These are phyloP conservation scores for Axis porcinus DNA, from an alignment of 2,113 vertebrate species.

Conservation along the genomic window DNA sequence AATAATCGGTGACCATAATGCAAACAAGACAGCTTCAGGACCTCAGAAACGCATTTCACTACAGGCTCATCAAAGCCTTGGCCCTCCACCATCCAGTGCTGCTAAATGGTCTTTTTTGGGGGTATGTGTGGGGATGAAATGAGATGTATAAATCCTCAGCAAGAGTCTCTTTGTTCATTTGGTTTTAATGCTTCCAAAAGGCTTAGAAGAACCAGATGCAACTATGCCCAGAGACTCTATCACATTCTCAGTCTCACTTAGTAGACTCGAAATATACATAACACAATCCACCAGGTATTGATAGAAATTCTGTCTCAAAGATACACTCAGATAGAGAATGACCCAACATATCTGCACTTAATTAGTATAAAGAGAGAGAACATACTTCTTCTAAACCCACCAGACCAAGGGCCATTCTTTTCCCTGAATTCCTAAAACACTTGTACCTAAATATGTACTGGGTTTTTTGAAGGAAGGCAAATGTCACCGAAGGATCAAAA, in stretches of 20 bases:
- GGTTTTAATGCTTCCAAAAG: slow-evolving; percentile 13
- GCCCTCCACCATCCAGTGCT: background rate
- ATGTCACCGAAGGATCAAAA: background rate
- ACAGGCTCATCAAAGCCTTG: rapidly evolving
- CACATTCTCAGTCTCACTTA: background rate
- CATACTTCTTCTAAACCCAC: background rate
- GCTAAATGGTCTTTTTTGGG: background rate
- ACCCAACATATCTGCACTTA: background rate
- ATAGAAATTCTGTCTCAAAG: background rate
- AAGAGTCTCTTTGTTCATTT: background rate
- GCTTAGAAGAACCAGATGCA: background rate
- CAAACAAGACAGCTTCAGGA: background rate
- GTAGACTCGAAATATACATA: background rate
- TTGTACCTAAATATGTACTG: background rate
- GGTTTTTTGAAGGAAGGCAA: background rate
- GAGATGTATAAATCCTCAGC: background rate
- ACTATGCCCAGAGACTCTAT: background rate
- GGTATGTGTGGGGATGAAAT: background rate
- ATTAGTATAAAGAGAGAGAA: background rate
- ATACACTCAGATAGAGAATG: background rate
- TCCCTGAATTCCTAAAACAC: background rate
- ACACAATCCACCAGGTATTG: background rate
- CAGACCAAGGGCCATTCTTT: background rate
- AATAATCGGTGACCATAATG: background rate
- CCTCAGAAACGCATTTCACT: background rate